A percentile compares a stretch with the other conserved stretches of the same genome.
These are phyloP conservation scores for Podiceps cristatus DNA, from an alignment of 2,113 vertebrate species.

Conservation along the genomic window DNA sequence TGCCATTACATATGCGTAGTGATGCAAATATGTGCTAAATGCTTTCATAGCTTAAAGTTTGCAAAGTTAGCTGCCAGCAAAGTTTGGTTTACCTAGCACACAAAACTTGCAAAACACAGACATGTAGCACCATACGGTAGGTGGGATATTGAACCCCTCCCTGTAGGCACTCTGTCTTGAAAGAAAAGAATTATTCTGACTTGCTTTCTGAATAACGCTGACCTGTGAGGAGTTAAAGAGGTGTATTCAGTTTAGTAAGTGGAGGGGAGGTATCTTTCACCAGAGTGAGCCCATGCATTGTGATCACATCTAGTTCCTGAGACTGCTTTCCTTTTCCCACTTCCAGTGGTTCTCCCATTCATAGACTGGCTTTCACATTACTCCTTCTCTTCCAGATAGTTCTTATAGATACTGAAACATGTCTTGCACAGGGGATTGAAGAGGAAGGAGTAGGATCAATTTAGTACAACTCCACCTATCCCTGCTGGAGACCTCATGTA, in stretches of 20 bases:
- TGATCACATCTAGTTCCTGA: not conserved
- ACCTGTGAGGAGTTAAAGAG: not conserved
- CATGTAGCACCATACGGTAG: not conserved
- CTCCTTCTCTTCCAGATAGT: not conserved
- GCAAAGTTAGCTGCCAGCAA: not conserved
- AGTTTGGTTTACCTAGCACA: not conserved
- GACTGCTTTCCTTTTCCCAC: not conserved
- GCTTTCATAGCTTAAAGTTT: not conserved
- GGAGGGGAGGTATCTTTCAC: not conserved
- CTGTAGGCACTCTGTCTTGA: not conserved
- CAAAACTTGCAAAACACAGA: not conserved
- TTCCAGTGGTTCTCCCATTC: not conserved
- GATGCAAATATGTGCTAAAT: not conserved
- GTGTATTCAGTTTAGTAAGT: not conserved
- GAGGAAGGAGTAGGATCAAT: not conserved
- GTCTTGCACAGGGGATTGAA: not conserved
- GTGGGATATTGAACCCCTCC: not conserved
- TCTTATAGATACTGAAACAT: not conserved
- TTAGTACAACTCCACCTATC: not conserved
- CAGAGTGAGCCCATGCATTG: not conserved
- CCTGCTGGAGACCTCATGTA: not conserved
- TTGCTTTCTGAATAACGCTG: not conserved
- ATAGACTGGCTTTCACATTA: not conserved
- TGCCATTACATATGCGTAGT: not conserved
- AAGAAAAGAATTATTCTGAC: not conserved